Base-by-base conservation (phyloP, 2,113 vertebrate genomes). In the Spea bombifrons region DNA sequence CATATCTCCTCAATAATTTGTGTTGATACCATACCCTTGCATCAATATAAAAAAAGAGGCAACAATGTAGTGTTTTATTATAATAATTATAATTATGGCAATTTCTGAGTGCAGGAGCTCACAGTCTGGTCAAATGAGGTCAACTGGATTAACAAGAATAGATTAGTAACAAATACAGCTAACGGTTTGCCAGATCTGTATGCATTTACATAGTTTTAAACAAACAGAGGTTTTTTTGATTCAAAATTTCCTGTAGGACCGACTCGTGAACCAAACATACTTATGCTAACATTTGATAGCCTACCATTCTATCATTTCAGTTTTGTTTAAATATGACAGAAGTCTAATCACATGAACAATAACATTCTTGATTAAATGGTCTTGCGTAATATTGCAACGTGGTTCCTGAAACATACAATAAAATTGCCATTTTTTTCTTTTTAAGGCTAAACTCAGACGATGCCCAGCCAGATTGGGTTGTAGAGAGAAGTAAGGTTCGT, bases 401-500 rank as follows among this genome's bases (percentile, higher is more conserved):
- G 17, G 49, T 17, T 55, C 43, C 30, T 47, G 69, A 55, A 75
- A 75, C 50, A 66, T 47, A 55, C 49, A 66, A 73, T 47, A 17
- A 45, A 2, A 73, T 44, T 52, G 3, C 52, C 53, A 7, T 43
- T 73, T 73, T 73, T 73, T 69, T 76, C 44, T 68, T 74, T 68
- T 80, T 70, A 44, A 84, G 76, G 57, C 49, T 55, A 30, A 59
- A 74, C 15, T 48, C 53, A 57, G 70, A 73, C 53, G 70, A 68
- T 15, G 49, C 69, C 9, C 47, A 80, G 69, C 44, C 70, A 73
- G 71, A 76, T 16, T 80, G 81, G 83, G 68, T 84, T 43, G 77
- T 79, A 10, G 77, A 82, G 63, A 61, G 69, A 55, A 63, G 67
- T 70, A 72, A 72, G 45, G 72, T 80, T 4, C 65, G 82, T 67